Base-by-base conservation (phyloP, 35 echinoderm and acorn worm species). In the Stichopus chloronotus region DNA sequence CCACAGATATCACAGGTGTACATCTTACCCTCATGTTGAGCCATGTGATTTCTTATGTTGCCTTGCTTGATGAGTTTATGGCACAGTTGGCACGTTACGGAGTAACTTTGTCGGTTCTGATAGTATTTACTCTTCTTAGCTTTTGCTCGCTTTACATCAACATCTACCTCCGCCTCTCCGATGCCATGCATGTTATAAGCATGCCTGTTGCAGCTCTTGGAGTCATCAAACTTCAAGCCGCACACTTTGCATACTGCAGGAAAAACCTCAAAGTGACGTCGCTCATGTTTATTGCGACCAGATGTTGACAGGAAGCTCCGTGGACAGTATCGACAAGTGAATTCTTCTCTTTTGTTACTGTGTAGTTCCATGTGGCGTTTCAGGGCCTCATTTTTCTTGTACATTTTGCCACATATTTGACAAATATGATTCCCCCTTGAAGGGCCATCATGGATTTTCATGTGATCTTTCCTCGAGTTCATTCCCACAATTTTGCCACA, bases 1-100 rank as follows among this genome's bases (percentile, higher is more conserved):
- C 57, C 57, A 86, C 57, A 86, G 55, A 57, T 57, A 21, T 59
- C 16, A 55, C 83, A 57, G 83, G 83, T 86, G 83, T 86, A 86
- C 52, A 57, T 9, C 16, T 57, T 59, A 21, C 52, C 57, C 83
- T 22, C 30, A 13, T 86, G 83, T 6, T 22, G 5, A 86, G 14
- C 57, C 83, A 57, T 86, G 83, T 55, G 52, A 9, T 13, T 86
- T 86, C 22, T 86, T 22, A 55, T 9, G 9, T 86, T 86, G 57
- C 13, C 14, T 86, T 59, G 30, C 14, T 79, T 19, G 6, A 79
- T 79, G 77, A 79, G 22, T 21, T 79, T 79, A 19, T 79, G 77
- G 21, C 77, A 79, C 14, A 79, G 14, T 21, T 79, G 14, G 77
- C 77, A 79, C 30, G 30, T 43, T 43, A 43, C 30, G 30, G 77